Base-by-base conservation (phyloP, 2,797 vertebrate genomes). In the Sandelia bainsii region DNA sequence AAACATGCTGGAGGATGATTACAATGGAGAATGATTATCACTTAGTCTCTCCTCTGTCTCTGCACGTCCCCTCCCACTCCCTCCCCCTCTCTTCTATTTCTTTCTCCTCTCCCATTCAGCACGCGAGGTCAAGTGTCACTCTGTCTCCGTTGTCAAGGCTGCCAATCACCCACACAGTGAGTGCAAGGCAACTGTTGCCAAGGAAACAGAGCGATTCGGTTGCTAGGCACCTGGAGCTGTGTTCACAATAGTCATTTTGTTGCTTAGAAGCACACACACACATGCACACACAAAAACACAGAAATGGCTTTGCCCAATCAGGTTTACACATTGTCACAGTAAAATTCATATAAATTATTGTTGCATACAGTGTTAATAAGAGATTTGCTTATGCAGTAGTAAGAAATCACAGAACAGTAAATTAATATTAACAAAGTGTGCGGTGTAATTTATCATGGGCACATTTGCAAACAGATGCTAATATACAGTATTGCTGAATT, bases 121-220 rank as follows among this genome's bases (percentile, higher is more conserved):
- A 91, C 87, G 83, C 85, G 92, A 92, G 93, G 93, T 94, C 93
- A 94, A 93, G 91, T 92, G 93, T 94, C 92, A 93, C 87, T 89
- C 83, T 68, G 84, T 91, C 92, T 93, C 90, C 71, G 92, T 87
- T 91, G 91, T 93, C 93, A 91, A 91, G 91, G 91, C 91, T 94
- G 94, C 91, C 94, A 95, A 91, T 95, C 94, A 94, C 74, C 82
- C 89, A 89, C 85, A 94, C 93, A 89, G 89, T 82, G 89, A 92
- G 84, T 92, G 91, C 91, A 51, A 88, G 90, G 95, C 93, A 95
- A 95, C 94, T 61, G 95, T 96, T 93, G 92, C 95, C 92, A 93
- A 82, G 95, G 93, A 94, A 96, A 95, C 93, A 89, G 92, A 92
- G 90, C 71, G 79, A 93, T 93, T 90, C 53, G 84, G 93, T 95